Evolutionary conservation across 2,797 vertebrate species (phyloP), one percentile per base, ranked within the genome.

Genomic region (Clamator glandarius): DNA sequence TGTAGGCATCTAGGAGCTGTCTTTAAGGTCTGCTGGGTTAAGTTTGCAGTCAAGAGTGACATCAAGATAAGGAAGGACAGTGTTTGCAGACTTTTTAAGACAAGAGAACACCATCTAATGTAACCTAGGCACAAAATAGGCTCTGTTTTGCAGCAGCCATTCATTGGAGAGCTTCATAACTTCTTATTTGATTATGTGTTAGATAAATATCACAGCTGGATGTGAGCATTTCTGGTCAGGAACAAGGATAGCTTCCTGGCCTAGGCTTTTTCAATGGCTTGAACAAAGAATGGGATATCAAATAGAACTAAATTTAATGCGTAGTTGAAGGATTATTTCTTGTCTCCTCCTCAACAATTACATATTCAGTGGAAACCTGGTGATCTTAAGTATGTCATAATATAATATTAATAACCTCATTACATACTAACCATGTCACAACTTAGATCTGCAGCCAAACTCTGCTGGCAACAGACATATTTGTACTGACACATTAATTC

Each of bases 251-350:
- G 48, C 26, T 89, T 82, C 50, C 52, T 90, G 55, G 33, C 67
- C 35, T 0, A 0, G 4, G 13, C 57, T 31, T 50, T 46, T 84
- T 54, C 42, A 67, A 58, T 62, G 35, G n/a, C n/a, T 90, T 80
- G 50, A 76, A 23, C n/a, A 39, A 92, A 90, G 25, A 51, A 83
- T 59, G 39, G 21, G n/a, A 69, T 78, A 36, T 70, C 64, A 91
- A 72, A 93, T 6, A 94, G 41, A 15, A 55, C n/a, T 24, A 19
- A 57, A 84, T 46, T 59, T 87, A 95, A 92, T 48, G 76, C 3
- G 2, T 54, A 50, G 63, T 84, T 88, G 88, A 89, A 84, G 55
- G 85, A 91, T 91, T 94, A 84, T 73, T 94, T 92, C 39, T 89
- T 94, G 85, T 79, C 80, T 92, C 41, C 83, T 93, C 41, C n/a